These are phyloP conservation scores for Neoaliturus tenellus DNA, from an alignment of 2,888 invertebrate genomes.

Conservation along the genomic window DNA sequence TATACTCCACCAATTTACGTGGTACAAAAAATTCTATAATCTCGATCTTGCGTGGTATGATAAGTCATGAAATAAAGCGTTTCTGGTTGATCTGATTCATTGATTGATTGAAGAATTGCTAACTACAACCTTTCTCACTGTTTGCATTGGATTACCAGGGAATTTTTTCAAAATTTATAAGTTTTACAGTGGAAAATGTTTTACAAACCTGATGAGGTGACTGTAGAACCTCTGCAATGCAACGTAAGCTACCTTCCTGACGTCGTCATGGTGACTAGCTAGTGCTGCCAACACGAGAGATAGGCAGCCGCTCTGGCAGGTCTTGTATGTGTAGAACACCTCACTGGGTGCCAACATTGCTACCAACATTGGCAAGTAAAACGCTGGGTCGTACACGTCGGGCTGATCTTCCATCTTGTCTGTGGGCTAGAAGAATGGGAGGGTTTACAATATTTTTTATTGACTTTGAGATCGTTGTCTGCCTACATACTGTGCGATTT, in stretches of 20 bases:
- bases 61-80: too few relatives aligned
- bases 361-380: conserved; percentile 86
- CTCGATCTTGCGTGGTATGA: too few relatives aligned
- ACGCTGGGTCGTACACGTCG: conserved; percentile 86
- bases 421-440: not conserved
- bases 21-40: too few relatives aligned
- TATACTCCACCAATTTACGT: too few relatives aligned
- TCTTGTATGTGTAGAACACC: conserved; percentile 82
- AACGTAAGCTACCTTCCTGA: conserved; percentile 84
- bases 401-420: conserved; percentile 65
- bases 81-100: too few relatives aligned
- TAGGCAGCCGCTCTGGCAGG: conserved; percentile 77
- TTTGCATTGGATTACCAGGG: too few relatives aligned
- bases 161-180: too few relatives aligned
- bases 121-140: too few relatives aligned
- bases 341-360: conserved; percentile 84
- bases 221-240: conserved; percentile 84
- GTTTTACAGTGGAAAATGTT: too few relatives aligned
- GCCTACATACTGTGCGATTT: too few relatives aligned
- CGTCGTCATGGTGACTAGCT: conserved; percentile 79
- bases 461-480: too few relatives aligned
- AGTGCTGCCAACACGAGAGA: conserved; percentile 83
- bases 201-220: conserved; percentile 80
- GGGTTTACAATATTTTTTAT: not conserved
- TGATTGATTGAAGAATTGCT: too few relatives aligned